Base-by-base conservation (phyloP, 2,888 invertebrate species). In the Hyposoter didymator region DNA sequence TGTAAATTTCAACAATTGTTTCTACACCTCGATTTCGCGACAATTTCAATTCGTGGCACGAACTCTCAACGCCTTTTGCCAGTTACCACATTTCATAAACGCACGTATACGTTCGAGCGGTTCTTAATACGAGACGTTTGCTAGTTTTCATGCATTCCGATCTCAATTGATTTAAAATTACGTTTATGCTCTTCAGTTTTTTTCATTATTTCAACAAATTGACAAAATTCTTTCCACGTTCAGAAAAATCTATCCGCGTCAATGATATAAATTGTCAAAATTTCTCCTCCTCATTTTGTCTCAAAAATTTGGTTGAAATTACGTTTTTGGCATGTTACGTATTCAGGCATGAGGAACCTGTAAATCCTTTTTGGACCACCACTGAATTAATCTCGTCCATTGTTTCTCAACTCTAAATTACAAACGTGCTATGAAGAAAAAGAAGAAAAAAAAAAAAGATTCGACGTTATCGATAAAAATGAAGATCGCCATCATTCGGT, bases 1-100 rank as follows among this genome's bases (percentile, higher is more conserved):
- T 55, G 43, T 17, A 79, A 59, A 79, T 84, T 49, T 59, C 73
- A 78, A 70, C 88, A 89, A 90, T 90, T 90, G 90, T 89, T 90
- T 86, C 79, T 78, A 81, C 85, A 72, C 67, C 62, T 69, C 86
- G 82, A 84, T 76, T 84, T 72, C 78, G 67, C 78, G 59, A 69
- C 80, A 64, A 82, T 84, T 82, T 67, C 72, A 64, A 86, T 82
- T 82, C 86, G 6, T 45, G 35, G 47, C 84, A 87, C 87, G 84
- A 78, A 84, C 72, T n/a, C 64, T 43, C 32, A 32, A 67, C 66
- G 59, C 74, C 64, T 66, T 52, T 66, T 64, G 72, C 35, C 72
- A 3, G 39, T 55, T 66, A 43, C 52, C 28, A 49, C 39, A 52
- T 64, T 5, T 69, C 59, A 66, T 66, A 66, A 66, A 66, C 66